Conservation (phyloP, 2,888 invertebrate species). For the Yponomeuta sedellus region DNA sequence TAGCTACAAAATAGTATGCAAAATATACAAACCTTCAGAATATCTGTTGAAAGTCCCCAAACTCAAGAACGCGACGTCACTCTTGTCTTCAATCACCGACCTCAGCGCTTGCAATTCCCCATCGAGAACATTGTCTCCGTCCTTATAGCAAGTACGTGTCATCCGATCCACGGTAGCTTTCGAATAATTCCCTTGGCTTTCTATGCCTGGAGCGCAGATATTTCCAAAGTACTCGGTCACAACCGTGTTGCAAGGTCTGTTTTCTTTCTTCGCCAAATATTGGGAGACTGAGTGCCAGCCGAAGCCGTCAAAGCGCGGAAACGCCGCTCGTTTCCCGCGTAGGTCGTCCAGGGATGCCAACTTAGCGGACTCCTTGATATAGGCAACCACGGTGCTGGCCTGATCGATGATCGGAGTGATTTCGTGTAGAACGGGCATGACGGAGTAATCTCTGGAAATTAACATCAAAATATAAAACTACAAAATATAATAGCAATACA, state of each 20-base stretch:
- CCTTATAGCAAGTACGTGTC: conserved; percentile 48
- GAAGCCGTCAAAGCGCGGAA: conserved; percentile 86
- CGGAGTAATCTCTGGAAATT: conserved; percentile 67
- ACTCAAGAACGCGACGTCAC: conserved; percentile 87
- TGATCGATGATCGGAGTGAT: conserved; percentile 74
- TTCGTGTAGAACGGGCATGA: conserved; percentile 79
- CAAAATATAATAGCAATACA: no score
- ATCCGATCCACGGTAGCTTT: conserved; percentile 32
- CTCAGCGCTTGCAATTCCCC: conserved; percentile 80
- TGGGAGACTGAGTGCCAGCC: conserved; percentile 79
- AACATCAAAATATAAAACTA: no score
- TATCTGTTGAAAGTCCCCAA: conserved; percentile 78
- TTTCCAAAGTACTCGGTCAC: conserved; percentile 78
- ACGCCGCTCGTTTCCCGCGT: conserved; percentile 83
- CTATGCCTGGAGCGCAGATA: conserved; percentile 78
- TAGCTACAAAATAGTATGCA: not conserved
- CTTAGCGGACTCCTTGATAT: conserved; percentile 77
- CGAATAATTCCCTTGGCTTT: conserved; percentile 28
- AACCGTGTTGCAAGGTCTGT: conserved; percentile 55
- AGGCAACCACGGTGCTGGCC: conserved; percentile 80
- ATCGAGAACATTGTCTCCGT: conserved; percentile 39
- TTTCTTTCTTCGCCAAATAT: conserved; percentile 52
- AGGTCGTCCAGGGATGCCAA: conserved; percentile 79
- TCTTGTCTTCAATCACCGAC: conserved; percentile 80
- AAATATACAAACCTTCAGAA: conserved; percentile 53